Evolutionary conservation across 2,888 invertebrate genomes (phyloP), one percentile per base, ranked within the genome.

Genomic region (Eupithecia tripunctaria): DNA sequence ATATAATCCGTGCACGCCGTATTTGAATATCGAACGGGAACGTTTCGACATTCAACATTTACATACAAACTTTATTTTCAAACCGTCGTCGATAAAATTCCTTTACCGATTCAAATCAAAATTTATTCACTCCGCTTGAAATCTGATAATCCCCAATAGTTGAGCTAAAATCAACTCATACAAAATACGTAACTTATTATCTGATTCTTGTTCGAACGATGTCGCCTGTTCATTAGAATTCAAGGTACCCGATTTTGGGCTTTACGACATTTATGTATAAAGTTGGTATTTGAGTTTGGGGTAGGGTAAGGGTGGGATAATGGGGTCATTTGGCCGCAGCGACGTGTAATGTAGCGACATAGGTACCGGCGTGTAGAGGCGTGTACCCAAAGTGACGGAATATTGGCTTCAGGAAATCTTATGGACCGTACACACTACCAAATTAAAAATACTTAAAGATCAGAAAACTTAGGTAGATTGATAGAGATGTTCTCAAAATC

Each of bases 291-390:
- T 79, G 84, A 72, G 79, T 81, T 80, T 72, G 72, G 74, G 76
- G 68, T 71, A 71, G 78, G 78, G 80, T 86, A 85, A 88, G 90
- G 89, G 88, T 86, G 88, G 89, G 84, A 86, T 90, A 91, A 91
- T 91, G 87, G 87, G 89, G 89, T 91, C 89, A 90, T 91, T 91
- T 89, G 86, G 88, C 85, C 88, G 87, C 82, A 85, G 86, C 80
- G 89, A 89, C 88, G 90, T 91, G 90, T 90, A 87, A 71, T 72
- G 71, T 83, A 81, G 80, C 79, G 83, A 76, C 67, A 82, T 82
- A 83, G 81, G 81, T 81, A 82, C 81, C 80, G 86, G 85, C 84
- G 84, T 82, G 84, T 86, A 85, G 85, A 90, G 86, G 87, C 89
- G 87, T 88, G 87, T 88, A 84, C 85, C 82, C 83, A 84, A 89